Evolutionary conservation across 2,113 vertebrate species (phyloP).

Genomic region (Amblyopsis rosae): DNA sequence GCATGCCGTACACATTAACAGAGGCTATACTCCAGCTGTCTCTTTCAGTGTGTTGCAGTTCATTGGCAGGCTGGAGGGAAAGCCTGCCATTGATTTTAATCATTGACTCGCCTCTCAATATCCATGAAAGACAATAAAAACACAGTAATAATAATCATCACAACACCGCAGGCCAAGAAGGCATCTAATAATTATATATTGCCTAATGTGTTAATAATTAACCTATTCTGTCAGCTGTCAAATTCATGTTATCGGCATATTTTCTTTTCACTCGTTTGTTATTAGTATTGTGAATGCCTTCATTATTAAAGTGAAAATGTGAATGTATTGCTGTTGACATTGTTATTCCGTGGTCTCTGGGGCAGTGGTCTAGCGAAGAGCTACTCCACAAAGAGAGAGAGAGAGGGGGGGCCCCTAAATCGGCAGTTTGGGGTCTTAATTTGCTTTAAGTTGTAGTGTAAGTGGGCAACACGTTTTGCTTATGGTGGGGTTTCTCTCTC

Average conservation of each 20-base stretch:
- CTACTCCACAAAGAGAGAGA: conserved; percentile 45
- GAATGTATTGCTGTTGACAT: conserved; percentile 18
- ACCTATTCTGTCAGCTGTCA: conserved; percentile 51
- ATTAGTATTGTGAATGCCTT: conserved; percentile 51
- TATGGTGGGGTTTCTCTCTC: conserved; percentile 22
- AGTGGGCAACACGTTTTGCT: conserved; percentile 57
- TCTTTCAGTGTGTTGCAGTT: conserved; percentile 54
- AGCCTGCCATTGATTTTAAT: conserved; percentile 73
- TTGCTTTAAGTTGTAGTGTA: conserved; percentile 57
- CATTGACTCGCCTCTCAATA: conserved; percentile 58
- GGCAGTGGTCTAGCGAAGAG: conserved; percentile 26
- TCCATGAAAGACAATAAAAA: conserved; percentile 77
- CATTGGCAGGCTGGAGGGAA: conserved; percentile 67
- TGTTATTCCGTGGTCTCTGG: conserved; percentile 27
- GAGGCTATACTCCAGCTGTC: conserved; percentile 33
- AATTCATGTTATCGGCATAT: conserved; percentile 42
- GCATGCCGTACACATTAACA: neutral
- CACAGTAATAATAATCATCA: conserved; percentile 76
- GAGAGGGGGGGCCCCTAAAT: conserved; percentile 39
- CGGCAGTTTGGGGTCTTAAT: conserved; percentile 36
- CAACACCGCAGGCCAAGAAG: conserved; percentile 61
- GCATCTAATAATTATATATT: conserved; percentile 64
- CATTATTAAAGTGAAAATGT: conserved; percentile 50
- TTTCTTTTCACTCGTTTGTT: conserved; percentile 50
- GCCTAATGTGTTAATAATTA: conserved; percentile 52